These are phyloP conservation scores for Platycercus adscitus DNA, from an alignment of 2,113 vertebrate genomes.

Conservation along the genomic window DNA sequence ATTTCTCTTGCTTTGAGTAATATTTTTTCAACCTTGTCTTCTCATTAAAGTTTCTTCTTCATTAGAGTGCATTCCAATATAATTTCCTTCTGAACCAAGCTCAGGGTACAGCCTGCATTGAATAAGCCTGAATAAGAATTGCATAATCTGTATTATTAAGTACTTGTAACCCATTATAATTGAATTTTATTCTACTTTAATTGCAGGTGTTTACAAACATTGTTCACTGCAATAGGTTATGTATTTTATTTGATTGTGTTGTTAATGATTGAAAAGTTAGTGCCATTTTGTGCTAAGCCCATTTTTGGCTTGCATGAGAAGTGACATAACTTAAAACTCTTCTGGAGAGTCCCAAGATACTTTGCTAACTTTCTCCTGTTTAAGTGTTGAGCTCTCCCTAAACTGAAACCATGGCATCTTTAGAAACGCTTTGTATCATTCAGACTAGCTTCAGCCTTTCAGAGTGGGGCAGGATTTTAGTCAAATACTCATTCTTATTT, in stretches of 20 bases:
- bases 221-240: slow-evolving; percentile 22
- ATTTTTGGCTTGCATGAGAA: slow-evolving; percentile 14
- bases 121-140: slow-evolving; percentile 37
- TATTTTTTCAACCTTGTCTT: slow-evolving; percentile 61
- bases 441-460: background rate
- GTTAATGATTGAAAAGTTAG: slow-evolving; percentile 70
- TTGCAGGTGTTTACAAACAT: slow-evolving; percentile 64
- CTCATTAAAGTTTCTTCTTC: slow-evolving; percentile 65
- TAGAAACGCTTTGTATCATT: background rate
- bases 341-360: background rate
- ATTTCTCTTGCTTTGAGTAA: slow-evolving; percentile 57
- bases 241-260: slow-evolving; percentile 47
- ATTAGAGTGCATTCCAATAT: slow-evolving; percentile 49
- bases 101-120: slow-evolving; percentile 35
- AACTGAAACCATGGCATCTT: background rate
- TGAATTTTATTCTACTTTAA: slow-evolving; percentile 58
- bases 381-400: background rate
- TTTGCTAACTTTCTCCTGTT: background rate
- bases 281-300: slow-evolving; percentile 31
- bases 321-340: background rate
- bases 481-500: background rate
- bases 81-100: slow-evolving; percentile 13
- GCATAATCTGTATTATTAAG: slow-evolving; percentile 55
- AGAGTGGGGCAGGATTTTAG: background rate
- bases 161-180: slow-evolving; percentile 59